Percentiles rank a stretch among this genome's conserved stretches.
Evolutionary conservation across 2,888 invertebrate genomes (phyloP).

Genomic region (Cyrtodaria siliqua): DNA sequence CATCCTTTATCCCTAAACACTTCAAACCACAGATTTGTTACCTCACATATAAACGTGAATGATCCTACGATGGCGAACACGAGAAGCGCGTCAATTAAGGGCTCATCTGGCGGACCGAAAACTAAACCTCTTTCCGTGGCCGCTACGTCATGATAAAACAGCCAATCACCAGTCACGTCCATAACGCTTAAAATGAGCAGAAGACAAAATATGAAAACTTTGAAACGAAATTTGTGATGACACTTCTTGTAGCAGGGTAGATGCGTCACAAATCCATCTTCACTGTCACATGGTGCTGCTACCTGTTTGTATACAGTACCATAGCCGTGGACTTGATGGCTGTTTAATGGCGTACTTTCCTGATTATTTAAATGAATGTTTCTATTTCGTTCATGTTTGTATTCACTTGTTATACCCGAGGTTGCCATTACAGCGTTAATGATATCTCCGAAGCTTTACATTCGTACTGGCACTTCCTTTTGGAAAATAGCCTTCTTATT

Average conservation of each 20-base stretch:
- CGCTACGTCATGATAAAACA: slow-evolving; percentile 68
- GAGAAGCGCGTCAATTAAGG: slow-evolving; percentile 52
- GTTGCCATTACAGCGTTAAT: no score
- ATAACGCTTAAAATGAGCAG: slow-evolving; percentile 51
- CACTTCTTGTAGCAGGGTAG: slow-evolving; percentile 30
- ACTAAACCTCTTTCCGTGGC: slow-evolving; percentile 69
- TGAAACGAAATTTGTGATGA: slow-evolving; percentile 46
- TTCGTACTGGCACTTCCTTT: no score
- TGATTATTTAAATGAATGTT: no score
- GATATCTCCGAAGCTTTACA: no score
- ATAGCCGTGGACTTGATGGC: no score
- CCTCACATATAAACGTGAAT: slow-evolving; percentile 60
- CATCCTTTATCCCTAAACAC: slow-evolving; percentile 52
- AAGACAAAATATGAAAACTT: slow-evolving; percentile 49
- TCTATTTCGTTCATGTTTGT: no score
- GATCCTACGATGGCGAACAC: slow-evolving; percentile 70
- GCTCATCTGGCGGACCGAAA: slow-evolving; percentile 66
- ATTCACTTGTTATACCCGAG: no score
- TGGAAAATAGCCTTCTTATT: no score
- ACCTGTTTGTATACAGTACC: no score
- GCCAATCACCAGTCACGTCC: slow-evolving; percentile 76
- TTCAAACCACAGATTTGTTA: slow-evolving; percentile 54
- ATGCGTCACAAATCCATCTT: no score
- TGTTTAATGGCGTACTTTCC: no score
- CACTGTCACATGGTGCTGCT: no score